Evolutionary conservation across 2,888 invertebrate species (phyloP).

Genomic region (Amaurobius ferox): DNA sequence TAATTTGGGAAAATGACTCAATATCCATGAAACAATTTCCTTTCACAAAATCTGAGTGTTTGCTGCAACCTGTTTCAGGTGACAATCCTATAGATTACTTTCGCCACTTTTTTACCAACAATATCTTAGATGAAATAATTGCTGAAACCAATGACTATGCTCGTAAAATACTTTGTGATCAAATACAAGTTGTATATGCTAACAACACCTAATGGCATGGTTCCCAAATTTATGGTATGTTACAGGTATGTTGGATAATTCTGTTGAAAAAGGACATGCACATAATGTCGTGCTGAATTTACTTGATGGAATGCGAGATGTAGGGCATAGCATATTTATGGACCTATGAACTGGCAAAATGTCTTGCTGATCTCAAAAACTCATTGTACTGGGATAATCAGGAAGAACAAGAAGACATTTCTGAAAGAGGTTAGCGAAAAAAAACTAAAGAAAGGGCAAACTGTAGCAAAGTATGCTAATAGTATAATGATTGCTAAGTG

Average conservation of each 20-base stretch:
- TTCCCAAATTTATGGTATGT: slow-evolving; percentile 16
- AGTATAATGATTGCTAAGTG: slow-evolving; percentile 34
- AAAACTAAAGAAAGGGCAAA: slow-evolving; percentile 27
- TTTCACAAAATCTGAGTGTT: too few relatives aligned
- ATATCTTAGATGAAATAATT: too few relatives aligned
- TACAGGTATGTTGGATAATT: slow-evolving; percentile 26
- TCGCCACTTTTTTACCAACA: too few relatives aligned
- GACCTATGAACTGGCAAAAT: slow-evolving; percentile 8
- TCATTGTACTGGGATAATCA: slow-evolving; percentile 7
- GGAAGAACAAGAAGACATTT: slow-evolving; percentile 8
- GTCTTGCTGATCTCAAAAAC: slow-evolving; percentile 12
- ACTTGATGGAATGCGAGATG: slow-evolving; percentile 11
- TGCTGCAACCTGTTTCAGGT: too few relatives aligned
- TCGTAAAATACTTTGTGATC: too few relatives aligned
- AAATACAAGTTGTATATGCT: slow-evolving; percentile 25
- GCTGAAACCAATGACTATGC: too few relatives aligned
- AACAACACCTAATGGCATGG: slow-evolving; percentile 22
- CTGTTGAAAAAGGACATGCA: slow-evolving; percentile 2
- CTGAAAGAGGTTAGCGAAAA: slow-evolving; percentile 2
- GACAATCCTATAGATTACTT: too few relatives aligned
- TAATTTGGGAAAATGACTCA: too few relatives aligned
- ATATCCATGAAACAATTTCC: too few relatives aligned
- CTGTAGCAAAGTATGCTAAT: slow-evolving; percentile 30
- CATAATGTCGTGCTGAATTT: slow-evolving; percentile 12
- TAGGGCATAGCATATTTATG: neutral